Evolutionary conservation across 2,888 invertebrate species (phyloP).

Genomic region (Serrognathus titanus): DNA sequence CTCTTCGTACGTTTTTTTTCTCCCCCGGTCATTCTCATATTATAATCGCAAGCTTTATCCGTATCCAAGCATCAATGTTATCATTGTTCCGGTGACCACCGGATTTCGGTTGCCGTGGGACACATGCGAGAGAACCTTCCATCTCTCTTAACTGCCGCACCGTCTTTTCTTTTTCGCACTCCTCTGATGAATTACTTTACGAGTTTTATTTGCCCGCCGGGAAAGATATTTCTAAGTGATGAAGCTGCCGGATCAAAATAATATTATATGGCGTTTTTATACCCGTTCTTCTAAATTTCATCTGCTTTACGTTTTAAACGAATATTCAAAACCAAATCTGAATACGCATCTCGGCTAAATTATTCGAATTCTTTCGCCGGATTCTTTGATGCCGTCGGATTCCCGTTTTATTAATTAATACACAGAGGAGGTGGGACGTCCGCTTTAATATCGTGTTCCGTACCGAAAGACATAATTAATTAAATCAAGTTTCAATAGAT

Average conservation of each 20-base stretch:
- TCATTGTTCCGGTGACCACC: conserved; percentile 7
- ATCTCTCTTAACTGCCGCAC: conserved; percentile 13
- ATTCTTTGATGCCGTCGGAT: background rate
- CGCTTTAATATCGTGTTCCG: too few relatives aligned
- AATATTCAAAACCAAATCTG: conserved; percentile 11
- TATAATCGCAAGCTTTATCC: conserved; percentile 8
- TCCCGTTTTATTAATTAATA: too few relatives aligned
- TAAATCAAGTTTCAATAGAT: too few relatives aligned
- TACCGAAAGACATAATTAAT: too few relatives aligned
- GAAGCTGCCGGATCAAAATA: conserved; percentile 33
- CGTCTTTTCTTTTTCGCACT: background rate
- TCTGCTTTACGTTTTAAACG: conserved; percentile 9
- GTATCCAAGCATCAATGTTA: conserved; percentile 9
- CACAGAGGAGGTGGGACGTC: too few relatives aligned
- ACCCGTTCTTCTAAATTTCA: conserved; percentile 14
- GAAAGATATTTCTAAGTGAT: conserved; percentile 33
- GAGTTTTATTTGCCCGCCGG: conserved; percentile 32
- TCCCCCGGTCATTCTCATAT: background rate
- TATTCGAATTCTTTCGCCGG: conserved; percentile 4
- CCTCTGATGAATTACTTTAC: conserved; percentile 33
- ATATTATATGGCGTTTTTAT: conserved; percentile 28
- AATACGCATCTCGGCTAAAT: background rate
- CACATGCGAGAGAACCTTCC: conserved; percentile 15
- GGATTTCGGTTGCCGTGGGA: conserved; percentile 12
- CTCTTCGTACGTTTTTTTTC: background rate